phyloP scores from a whole-genome alignment of 2,888 invertebrate genomes.

The Drosophila kanekoi region DNA sequence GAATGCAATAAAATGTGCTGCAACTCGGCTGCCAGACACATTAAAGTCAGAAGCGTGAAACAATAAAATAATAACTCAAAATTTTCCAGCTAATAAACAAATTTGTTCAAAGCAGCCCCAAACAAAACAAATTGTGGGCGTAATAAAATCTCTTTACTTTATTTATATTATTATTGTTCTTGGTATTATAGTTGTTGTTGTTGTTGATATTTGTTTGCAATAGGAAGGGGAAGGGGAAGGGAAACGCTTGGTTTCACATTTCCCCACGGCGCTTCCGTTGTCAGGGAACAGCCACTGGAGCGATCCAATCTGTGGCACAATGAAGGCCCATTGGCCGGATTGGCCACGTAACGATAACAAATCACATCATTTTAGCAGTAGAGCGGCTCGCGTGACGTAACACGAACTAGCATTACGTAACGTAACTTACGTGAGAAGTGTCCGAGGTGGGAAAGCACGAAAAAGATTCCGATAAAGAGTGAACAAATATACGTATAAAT shows the following conservation, averaged over 20 bases:
- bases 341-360: constrained; percentile 25
- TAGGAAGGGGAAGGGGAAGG: constrained; percentile 19
- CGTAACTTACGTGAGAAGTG: background rate
- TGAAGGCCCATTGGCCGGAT: constrained; percentile 16
- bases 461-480: background rate
- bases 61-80: constrained; percentile 48
- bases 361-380: constrained; percentile 9
- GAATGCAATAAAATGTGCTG: constrained; percentile 19
- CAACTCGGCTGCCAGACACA: constrained; percentile 9
- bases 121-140: constrained; percentile 37
- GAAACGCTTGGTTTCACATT: constrained; percentile 82
- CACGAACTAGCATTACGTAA: constrained; percentile 12
- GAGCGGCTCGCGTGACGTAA: constrained; percentile 25
- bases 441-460: background rate
- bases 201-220: constrained; percentile 13
- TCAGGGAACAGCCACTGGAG: constrained; percentile 32
- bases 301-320: constrained; percentile 48
- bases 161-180: constrained; percentile 30
- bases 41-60: constrained; percentile 59
- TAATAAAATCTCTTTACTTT: constrained; percentile 59
- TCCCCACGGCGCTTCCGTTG: constrained; percentile 73
- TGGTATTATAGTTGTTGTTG: constrained; percentile 22
- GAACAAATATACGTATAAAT: background rate
- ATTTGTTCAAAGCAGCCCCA: constrained; percentile 18
- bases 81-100: constrained; percentile 76